Evolutionary conservation across 2,888 invertebrate genomes (phyloP).

Genomic region (Chymomyza amoena): DNA sequence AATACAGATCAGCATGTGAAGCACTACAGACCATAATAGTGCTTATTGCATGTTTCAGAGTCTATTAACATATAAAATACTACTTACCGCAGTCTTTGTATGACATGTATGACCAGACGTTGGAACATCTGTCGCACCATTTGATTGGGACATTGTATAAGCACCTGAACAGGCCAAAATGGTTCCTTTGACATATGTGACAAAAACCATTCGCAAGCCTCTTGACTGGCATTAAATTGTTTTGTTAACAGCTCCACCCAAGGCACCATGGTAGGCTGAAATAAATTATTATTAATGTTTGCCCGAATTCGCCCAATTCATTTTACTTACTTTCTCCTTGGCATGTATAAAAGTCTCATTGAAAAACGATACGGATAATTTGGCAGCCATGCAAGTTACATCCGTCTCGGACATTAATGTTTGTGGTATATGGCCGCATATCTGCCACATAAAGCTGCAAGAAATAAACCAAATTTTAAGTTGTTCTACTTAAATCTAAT

Average conservation of each 20-base stretch:
- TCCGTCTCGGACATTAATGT: constrained; percentile 89
- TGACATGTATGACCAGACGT: constrained; percentile 95
- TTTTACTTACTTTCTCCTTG: constrained; percentile 89
- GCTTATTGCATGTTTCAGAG: neutral
- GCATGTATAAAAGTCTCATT: constrained; percentile 98
- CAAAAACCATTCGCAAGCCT: constrained; percentile 94
- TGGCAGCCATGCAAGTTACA: constrained; percentile 90
- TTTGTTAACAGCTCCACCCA: constrained; percentile 97
- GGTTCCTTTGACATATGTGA: constrained; percentile 95
- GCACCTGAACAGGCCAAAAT: constrained; percentile 97
- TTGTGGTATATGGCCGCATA: constrained; percentile 95
- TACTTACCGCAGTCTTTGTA: constrained; percentile 88
- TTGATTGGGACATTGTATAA: constrained; percentile 97
- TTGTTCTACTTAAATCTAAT: neutral
- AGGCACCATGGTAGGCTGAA: constrained; percentile 94
- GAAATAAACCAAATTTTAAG: neutral
- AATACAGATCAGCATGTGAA: constrained; percentile 82
- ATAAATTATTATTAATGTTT: constrained; percentile 14
- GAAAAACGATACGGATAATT: constrained; percentile 95
- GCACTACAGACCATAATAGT: constrained; percentile 71
- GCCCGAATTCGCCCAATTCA: neutral
- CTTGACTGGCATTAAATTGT: constrained; percentile 94
- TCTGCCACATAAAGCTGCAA: constrained; percentile 96
- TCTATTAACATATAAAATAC: too few species aligned
- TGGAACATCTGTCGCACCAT: constrained; percentile 99